phyloP scores from a whole-genome alignment of 2,113 vertebrate species.

The Syrmaticus mikado region DNA sequence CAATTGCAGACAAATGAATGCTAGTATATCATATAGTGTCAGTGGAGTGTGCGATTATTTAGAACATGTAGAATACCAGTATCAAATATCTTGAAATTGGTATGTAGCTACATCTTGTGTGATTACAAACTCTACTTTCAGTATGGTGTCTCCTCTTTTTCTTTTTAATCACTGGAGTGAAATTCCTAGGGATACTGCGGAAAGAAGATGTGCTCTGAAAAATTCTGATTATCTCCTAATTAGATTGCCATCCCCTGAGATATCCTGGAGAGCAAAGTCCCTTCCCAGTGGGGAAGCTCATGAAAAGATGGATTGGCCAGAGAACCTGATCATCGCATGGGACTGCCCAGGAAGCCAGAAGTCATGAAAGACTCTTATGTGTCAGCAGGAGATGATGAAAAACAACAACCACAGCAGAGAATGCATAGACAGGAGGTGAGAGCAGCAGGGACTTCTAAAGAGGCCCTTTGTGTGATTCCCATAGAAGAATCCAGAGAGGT shows the following conservation, averaged over 20 bases:
- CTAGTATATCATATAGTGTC: neutral
- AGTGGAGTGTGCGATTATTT: neutral
- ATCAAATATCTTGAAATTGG: no score
- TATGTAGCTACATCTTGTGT: neutral
- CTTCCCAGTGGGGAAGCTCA: neutral
- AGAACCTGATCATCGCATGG: neutral
- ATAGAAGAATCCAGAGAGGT: neutral
- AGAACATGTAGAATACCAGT: neutral
- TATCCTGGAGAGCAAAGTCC: neutral
- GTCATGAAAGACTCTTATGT: neutral
- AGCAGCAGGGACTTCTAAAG: neutral
- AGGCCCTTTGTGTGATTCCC: neutral
- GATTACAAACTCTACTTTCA: neutral
- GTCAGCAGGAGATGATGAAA: neutral
- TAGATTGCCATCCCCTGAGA: neutral
- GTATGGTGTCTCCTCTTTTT: neutral
- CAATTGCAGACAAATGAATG: slow-evolving; percentile 11
- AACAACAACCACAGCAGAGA: neutral
- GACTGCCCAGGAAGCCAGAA: neutral
- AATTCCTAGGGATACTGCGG: neutral
- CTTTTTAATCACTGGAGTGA: neutral
- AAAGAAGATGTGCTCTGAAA: neutral
- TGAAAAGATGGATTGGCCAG: neutral
- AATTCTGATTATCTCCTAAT: neutral
- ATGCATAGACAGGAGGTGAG: neutral